Evolutionary conservation across 2,797 vertebrate genomes (phyloP).

Genomic region (Anomalospiza imberbis): DNA sequence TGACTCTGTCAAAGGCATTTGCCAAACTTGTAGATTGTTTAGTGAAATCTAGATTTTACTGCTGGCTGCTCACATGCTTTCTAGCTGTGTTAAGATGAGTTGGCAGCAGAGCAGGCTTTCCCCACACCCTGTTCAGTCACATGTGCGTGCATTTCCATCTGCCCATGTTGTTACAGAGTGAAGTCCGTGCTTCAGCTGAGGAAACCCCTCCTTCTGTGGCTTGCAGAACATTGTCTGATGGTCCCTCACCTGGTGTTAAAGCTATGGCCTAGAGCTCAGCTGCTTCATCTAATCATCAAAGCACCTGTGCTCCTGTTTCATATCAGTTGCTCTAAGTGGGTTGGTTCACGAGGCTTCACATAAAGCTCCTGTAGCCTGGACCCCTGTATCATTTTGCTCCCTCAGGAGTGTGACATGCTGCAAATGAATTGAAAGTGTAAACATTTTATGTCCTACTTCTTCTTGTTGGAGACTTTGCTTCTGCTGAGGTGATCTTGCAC

Average conservation of each 20-base stretch:
- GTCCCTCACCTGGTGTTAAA: background rate
- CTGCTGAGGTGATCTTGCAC: background rate
- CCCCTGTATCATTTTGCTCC: background rate
- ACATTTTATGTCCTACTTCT: background rate
- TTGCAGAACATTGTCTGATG: background rate
- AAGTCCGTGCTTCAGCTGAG: background rate
- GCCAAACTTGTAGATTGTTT: background rate
- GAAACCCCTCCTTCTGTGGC: background rate
- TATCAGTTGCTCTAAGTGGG: background rate
- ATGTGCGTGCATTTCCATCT: background rate
- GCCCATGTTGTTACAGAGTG: fast-evolving
- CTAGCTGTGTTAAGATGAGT: background rate
- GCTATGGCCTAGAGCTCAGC: background rate
- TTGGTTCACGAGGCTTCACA: background rate
- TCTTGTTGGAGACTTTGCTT: background rate
- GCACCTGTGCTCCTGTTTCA: background rate
- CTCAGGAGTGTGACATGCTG: background rate
- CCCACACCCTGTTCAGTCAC: background rate
- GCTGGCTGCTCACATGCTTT: background rate
- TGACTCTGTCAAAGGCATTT: background rate
- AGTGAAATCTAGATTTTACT: background rate
- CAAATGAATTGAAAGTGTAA: background rate
- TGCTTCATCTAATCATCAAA: background rate
- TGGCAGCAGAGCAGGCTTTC: background rate
- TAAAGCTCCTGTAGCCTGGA: background rate